Base-by-base conservation (phyloP, 1,140 invertebrate species). In the Epicauta chinensis region DNA sequence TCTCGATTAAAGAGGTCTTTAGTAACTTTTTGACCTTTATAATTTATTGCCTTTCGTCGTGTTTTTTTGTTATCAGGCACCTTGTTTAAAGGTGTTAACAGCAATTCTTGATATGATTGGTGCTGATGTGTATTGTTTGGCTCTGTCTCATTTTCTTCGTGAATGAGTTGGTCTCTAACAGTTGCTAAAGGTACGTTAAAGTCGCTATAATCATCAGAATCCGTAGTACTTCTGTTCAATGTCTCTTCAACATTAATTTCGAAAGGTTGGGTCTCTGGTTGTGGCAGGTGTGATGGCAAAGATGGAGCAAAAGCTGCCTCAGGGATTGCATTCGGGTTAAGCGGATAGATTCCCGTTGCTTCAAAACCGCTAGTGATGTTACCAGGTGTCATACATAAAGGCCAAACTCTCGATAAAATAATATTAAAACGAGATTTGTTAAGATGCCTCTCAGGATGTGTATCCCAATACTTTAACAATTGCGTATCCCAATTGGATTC, bases 401-500 rank as follows among this genome's bases (percentile, higher is more conserved):
- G 10, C 43, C 35, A 47, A 13, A 17, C 13, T 10, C 10, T 30
- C 4, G 29, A 30, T 30, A 30, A 30, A 30, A 30, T 30, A 5
- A 30, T 10, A n/a, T n/a, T n/a, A n/a, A n/a, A n/a, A n/a, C n/a
- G n/a, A n/a, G n/a, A n/a, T n/a, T n/a, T 4, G 4, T 30, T 5
- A 30, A 30, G 4, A 4, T 4, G 10, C 4, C 4, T 30, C 10
- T 30, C 10, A 10, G 4, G 29, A 30, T 30, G 29, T 30, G 31
- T 45, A 15, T 13, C 11, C 11, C 13, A 34, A 13, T 10, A n/a
- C n/a, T n/a, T 45, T 45, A 6, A 16, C 11, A 29, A 12, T 37
- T 12, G n/a, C 17, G 37, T 9, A 58, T 71, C 66, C 69, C 66
- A 67, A 42, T 63, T 58, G 35, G 60, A 50, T 54, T 71, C 64